These are phyloP conservation scores for Suncus etruscus DNA, from an alignment of 2,113 vertebrate species.

Conservation along the genomic window DNA sequence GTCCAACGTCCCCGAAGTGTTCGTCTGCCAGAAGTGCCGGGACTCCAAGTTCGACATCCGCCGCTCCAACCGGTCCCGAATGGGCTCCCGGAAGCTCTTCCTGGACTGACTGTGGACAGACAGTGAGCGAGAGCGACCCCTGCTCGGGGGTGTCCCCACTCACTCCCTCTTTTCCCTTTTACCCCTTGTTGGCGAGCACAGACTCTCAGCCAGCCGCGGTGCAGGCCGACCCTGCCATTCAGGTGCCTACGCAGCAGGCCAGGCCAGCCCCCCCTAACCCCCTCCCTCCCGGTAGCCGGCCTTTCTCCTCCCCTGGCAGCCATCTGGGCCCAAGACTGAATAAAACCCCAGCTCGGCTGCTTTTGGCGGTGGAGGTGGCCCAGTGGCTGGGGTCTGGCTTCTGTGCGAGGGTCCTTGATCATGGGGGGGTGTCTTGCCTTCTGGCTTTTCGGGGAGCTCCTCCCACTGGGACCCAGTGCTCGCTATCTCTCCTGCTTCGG, in stretches of 20 bases:
- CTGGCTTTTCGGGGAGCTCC: constrained; percentile 58
- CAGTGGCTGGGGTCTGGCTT: constrained; percentile 31
- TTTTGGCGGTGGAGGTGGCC: constrained; percentile 50
- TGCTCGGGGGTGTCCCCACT: no score
- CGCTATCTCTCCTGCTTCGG: constrained; percentile 60
- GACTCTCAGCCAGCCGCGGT: constrained; percentile 52
- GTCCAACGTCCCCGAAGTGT: constrained; percentile 97
- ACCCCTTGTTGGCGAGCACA: constrained; percentile 57
- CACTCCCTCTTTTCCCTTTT: neutral
- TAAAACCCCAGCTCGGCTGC: neutral
- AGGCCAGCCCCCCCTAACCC: constrained; percentile 38
- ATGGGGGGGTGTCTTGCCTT: constrained; percentile 63
- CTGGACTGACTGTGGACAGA: constrained; percentile 90
- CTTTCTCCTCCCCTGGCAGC: neutral
- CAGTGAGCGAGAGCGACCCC: neutral
- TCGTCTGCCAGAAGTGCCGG: constrained; percentile 97
- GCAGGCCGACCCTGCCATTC: constrained; percentile 76
- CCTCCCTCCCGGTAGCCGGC: no score
- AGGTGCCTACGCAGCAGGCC: constrained; percentile 84
- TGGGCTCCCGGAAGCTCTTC: constrained; percentile 94
- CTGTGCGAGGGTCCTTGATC: neutral
- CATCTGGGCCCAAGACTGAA: constrained; percentile 47
- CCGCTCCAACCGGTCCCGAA: constrained; percentile 95
- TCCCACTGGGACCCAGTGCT: constrained; percentile 45
- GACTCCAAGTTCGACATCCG: constrained; percentile 95